Conservation (phyloP, 2,113 vertebrate genomes). For the Gobius niger region DNA sequence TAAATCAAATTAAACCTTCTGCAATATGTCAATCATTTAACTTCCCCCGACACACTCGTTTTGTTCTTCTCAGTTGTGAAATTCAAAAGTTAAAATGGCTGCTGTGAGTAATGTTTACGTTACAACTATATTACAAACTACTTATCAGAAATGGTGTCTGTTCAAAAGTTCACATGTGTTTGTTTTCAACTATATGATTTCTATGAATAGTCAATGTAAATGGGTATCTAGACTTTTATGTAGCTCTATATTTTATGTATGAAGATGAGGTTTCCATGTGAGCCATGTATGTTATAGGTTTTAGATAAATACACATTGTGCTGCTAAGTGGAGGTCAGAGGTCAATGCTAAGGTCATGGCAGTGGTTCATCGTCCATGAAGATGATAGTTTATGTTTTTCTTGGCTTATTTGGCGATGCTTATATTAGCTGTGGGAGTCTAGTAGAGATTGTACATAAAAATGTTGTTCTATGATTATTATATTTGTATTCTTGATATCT, state of each 20-base stretch:
- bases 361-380: constrained; percentile 40
- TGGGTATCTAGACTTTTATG: constrained; percentile 1
- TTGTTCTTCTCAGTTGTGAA: background rate
- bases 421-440: constrained; percentile 54
- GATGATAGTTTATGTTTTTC: constrained; percentile 37
- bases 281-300: constrained; percentile 17
- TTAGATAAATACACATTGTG: constrained; percentile 24
- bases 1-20: background rate
- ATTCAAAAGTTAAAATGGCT: constrained; percentile 18
- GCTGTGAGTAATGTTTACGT: constrained; percentile 44
- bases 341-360: background rate
- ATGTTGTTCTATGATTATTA: constrained; percentile 53
- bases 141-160: background rate
- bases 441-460: constrained; percentile 62
- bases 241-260: constrained; percentile 1
- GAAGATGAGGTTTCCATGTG: background rate
- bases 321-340: constrained; percentile 32
- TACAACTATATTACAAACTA: constrained; percentile 1
- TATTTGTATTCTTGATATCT: constrained; percentile 64
- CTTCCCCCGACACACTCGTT: too few species aligned
- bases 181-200: constrained; percentile 9
- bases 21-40: background rate
- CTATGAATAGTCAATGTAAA: background rate
- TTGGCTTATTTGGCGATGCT: constrained; percentile 33
- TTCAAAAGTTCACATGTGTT: background rate